Evolutionary conservation across 2,888 invertebrate genomes (phyloP).

Genomic region (Pyrochroa serraticornis): DNA sequence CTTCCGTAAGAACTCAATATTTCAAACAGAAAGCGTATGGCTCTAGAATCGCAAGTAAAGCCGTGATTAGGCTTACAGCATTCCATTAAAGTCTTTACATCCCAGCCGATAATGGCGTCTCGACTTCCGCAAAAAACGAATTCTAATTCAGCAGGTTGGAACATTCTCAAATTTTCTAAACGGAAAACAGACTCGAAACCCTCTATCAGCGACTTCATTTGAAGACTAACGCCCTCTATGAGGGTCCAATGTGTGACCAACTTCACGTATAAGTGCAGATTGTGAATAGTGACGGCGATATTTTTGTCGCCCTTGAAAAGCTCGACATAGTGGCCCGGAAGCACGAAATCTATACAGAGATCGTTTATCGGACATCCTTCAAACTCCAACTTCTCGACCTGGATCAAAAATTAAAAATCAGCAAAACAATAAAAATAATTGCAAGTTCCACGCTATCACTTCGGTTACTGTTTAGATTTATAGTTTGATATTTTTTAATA

Average conservation of each 20-base stretch:
- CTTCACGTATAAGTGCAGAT: conserved; percentile 91
- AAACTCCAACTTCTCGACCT: conserved; percentile 78
- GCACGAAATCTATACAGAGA: conserved; percentile 90
- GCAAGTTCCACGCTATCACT: conserved; percentile 13
- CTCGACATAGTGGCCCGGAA: conserved; percentile 96
- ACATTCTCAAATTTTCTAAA: conserved; percentile 83
- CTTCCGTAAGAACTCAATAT: conserved; percentile 86
- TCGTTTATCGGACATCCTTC: conserved; percentile 92
- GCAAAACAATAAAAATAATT: conserved; percentile 12
- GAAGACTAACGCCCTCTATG: conserved; percentile 91
- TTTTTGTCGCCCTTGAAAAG: conserved; percentile 91
- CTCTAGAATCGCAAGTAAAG: conserved; percentile 91
- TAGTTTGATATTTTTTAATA: too few species aligned
- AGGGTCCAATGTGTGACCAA: conserved; percentile 95
- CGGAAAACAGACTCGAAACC: conserved; percentile 98
- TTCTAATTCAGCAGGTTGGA: conserved; percentile 95
- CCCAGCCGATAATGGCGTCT: conserved; percentile 72
- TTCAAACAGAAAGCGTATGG: conserved; percentile 92
- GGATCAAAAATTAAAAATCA: conserved; percentile 21
- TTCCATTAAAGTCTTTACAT: conserved; percentile 85
- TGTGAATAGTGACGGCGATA: conserved; percentile 87
- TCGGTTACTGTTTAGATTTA: too few species aligned
- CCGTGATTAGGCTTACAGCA: conserved; percentile 99
- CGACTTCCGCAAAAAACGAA: conserved; percentile 87
- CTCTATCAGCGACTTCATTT: conserved; percentile 96